Conservation (phyloP, 2,113 vertebrate genomes). For the Epinephelus moara region DNA sequence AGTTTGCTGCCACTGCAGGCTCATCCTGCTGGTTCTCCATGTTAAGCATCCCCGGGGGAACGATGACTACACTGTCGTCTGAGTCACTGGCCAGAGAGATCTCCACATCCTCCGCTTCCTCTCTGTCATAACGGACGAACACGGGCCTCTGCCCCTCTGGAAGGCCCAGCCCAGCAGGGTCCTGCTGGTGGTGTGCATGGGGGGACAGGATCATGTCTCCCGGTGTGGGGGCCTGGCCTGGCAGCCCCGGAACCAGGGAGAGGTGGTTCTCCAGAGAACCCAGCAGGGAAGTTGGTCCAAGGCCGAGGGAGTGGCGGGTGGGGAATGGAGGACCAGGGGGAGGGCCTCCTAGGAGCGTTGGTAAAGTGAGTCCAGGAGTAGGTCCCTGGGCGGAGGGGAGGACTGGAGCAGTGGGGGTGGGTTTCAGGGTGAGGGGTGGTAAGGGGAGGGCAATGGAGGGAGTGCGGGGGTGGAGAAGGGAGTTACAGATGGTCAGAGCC, state of each 20-base stretch:
- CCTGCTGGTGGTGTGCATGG: constrained; percentile 68
- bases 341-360: constrained; percentile 78
- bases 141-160: constrained; percentile 85
- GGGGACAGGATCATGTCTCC: constrained; percentile 79
- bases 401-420: constrained; percentile 68
- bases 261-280: constrained; percentile 85
- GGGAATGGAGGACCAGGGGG: constrained; percentile 74
- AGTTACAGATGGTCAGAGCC: constrained; percentile 88
- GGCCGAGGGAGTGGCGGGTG: constrained; percentile 73
- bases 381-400: constrained; percentile 76
- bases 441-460: constrained; percentile 86
- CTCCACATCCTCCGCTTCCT: constrained; percentile 91
- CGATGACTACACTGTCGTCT: constrained; percentile 92
- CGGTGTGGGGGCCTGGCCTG: constrained; percentile 60
- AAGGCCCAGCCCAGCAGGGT: constrained; percentile 79
- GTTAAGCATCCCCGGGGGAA: constrained; percentile 88
- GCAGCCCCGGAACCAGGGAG: constrained; percentile 78
- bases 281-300: constrained; percentile 76
- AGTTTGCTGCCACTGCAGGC: background rate
- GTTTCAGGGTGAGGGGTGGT: constrained; percentile 81
- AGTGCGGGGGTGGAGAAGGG: constrained; percentile 89
- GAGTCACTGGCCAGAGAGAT: constrained; percentile 93
- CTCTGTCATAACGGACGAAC: constrained; percentile 92
- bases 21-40: constrained; percentile 73
- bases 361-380: constrained; percentile 71